phyloP scores from a whole-genome alignment of 2,888 invertebrate species.

The Torymus auratus region DNA sequence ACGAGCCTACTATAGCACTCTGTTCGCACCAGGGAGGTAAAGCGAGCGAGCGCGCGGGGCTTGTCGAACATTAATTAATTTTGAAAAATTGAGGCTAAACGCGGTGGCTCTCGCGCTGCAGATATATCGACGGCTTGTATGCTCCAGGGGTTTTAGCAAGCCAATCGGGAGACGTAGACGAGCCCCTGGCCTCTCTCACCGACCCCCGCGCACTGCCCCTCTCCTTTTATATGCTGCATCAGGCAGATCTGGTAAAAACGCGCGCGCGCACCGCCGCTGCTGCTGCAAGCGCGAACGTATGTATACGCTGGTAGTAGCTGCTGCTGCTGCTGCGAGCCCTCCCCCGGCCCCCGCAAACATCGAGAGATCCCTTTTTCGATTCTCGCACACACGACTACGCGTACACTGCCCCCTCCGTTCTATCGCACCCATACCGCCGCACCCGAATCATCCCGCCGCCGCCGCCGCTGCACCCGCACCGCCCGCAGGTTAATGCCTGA shows the following conservation, averaged over 20 bases:
- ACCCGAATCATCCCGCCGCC: constrained; percentile 61
- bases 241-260: constrained; percentile 57
- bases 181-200: constrained; percentile 49
- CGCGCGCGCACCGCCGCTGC: neutral
- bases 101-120: constrained; percentile 52
- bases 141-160: constrained; percentile 65
- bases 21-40: too few relatives aligned
- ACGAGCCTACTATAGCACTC: neutral
- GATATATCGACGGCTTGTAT: constrained; percentile 68
- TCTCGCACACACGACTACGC: constrained; percentile 57
- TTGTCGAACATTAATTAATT: constrained; percentile 76
- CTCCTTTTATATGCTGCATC: constrained; percentile 47
- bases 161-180: constrained; percentile 70
- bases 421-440: constrained; percentile 58
- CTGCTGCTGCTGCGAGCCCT: constrained; percentile 14
- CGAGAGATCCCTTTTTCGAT: constrained; percentile 64
- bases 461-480: constrained; percentile 54
- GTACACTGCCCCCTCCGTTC: constrained; percentile 57
- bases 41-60: constrained; percentile 38
- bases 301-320: neutral
- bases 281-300: constrained; percentile 18
- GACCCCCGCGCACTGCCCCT: constrained; percentile 9
- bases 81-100: constrained; percentile 75
- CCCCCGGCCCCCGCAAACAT: constrained; percentile 61
- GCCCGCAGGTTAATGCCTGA: constrained; percentile 74